Percentiles rank a stretch among this genome's conserved stretches.
Evolutionary conservation across 2,113 vertebrate species (phyloP).

Genomic region (Ailuropoda melanoleuca): DNA sequence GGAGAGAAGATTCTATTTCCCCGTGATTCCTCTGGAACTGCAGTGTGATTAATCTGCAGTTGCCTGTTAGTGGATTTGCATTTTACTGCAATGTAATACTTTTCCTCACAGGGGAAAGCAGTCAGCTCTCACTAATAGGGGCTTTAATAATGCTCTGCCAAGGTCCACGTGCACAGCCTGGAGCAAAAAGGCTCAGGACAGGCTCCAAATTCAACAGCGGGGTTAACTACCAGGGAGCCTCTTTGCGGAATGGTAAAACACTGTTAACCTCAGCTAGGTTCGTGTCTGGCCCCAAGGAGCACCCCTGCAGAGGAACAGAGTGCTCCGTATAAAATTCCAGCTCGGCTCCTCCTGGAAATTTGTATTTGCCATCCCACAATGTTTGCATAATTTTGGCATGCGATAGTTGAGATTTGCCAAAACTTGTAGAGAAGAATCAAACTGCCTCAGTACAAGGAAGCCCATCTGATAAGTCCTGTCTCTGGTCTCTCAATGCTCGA

Average conservation of each 20-base stretch:
- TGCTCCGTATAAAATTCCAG: background rate
- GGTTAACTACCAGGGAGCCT: background rate
- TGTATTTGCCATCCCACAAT: background rate
- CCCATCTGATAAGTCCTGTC: background rate
- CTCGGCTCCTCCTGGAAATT: background rate
- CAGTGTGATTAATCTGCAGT: background rate
- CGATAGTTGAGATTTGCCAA: background rate
- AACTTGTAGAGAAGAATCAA: slow-evolving; percentile 20
- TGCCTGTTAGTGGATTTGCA: slow-evolving; percentile 33
- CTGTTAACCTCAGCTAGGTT: background rate
- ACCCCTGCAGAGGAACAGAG: background rate
- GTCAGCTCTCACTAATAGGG: slow-evolving; percentile 25
- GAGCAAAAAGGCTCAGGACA: slow-evolving; percentile 32
- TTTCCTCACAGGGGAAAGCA: slow-evolving; percentile 16
- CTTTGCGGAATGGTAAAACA: slow-evolving; percentile 23
- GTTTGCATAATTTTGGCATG: background rate
- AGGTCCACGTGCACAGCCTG: slow-evolving; percentile 9
- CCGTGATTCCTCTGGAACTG: background rate
- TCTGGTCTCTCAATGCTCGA: background rate
- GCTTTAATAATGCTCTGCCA: slow-evolving; percentile 13
- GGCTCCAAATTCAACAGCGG: background rate
- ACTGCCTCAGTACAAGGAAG: background rate
- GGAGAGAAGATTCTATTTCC: background rate
- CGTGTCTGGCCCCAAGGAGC: background rate
- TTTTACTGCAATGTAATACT: slow-evolving; percentile 37